Evolutionary conservation across 2,113 vertebrate species (phyloP).

Genomic region (Amazona guildingii): DNA sequence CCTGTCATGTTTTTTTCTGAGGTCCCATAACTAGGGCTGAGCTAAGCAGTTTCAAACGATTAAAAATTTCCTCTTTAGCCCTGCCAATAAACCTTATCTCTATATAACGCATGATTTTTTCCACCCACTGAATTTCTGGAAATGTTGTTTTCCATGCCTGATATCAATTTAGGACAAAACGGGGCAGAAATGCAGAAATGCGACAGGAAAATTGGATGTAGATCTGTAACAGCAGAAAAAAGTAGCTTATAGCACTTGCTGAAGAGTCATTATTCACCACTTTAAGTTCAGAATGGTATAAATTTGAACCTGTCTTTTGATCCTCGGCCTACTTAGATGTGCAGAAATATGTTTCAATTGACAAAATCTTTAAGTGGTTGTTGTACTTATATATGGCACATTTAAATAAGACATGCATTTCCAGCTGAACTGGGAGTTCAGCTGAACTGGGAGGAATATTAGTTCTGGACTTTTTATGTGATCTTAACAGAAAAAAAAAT

Average conservation of each 20-base stretch:
- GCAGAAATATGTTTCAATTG: background rate
- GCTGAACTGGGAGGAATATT: background rate
- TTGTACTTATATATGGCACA: background rate
- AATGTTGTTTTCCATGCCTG: background rate
- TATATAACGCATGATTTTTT: background rate
- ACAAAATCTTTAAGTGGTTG: background rate
- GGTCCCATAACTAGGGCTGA: background rate
- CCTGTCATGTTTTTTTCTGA: background rate
- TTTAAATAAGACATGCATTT: background rate
- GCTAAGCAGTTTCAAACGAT: background rate
- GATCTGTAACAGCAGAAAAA: background rate
- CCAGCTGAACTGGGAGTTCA: background rate
- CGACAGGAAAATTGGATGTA: background rate
- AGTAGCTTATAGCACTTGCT: background rate
- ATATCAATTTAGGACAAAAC: background rate
- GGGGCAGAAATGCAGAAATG: background rate
- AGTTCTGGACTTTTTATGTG: background rate
- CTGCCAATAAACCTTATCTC: background rate
- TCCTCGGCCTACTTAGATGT: background rate
- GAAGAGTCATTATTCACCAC: background rate
- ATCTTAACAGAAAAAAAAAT: background rate
- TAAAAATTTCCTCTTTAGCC: background rate
- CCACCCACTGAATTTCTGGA: background rate
- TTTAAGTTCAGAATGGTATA: background rate
- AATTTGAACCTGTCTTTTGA: background rate